Evolutionary conservation across 1,140 invertebrate genomes (phyloP).

Genomic region (Trichonephila inaurata): DNA sequence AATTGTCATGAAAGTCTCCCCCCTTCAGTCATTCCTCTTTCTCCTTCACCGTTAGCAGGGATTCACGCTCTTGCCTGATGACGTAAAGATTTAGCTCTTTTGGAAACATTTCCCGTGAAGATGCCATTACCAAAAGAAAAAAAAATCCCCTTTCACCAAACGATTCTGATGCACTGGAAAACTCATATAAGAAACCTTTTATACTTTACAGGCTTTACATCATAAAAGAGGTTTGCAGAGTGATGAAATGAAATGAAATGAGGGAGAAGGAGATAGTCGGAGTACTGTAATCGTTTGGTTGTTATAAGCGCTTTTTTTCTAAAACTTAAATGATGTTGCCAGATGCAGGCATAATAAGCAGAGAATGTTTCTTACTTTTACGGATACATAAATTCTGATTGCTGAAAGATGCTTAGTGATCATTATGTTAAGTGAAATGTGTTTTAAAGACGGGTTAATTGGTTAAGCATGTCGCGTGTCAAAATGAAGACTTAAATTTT

Average conservation of each 20-base stretch:
- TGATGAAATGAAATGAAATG: neutral
- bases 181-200: conserved; percentile 25
- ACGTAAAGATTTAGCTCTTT: neutral
- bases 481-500: too few species aligned
- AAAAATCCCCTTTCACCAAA: neutral
- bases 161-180: conserved; percentile 25
- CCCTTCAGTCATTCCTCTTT: neutral
- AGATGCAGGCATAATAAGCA: too few species aligned
- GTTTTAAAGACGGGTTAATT: too few species aligned
- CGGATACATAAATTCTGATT: too few species aligned
- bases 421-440: too few species aligned
- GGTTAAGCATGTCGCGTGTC: too few species aligned
- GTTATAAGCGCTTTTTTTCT: too few species aligned
- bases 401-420: too few species aligned
- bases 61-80: neutral
- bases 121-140: conserved; percentile 16
- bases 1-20: neutral
- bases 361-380: too few species aligned
- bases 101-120: neutral
- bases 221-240: conserved; percentile 7
- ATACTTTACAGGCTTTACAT: neutral
- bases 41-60: neutral
- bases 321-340: too few species aligned
- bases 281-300: too few species aligned
- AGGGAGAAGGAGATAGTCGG: neutral